Evolutionary conservation across 2,797 vertebrate species (phyloP).

Genomic region (Myioborus miniatus): DNA sequence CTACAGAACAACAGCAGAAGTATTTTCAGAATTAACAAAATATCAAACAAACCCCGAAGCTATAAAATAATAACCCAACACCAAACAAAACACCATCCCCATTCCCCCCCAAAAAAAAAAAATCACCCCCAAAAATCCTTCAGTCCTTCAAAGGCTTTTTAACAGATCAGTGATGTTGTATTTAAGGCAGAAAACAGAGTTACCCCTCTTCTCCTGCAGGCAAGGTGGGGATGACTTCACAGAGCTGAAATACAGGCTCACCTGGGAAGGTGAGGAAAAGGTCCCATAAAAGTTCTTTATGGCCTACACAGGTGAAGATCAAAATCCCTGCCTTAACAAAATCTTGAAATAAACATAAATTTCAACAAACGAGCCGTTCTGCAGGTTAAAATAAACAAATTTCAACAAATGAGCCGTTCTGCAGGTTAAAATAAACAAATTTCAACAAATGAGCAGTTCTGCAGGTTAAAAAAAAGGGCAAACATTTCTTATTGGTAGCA

Average conservation of each 20-base stretch:
- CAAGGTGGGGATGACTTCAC: not conserved
- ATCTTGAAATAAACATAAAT: not conserved
- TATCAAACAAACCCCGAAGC: not conserved
- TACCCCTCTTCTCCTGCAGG: not conserved
- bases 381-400: not conserved
- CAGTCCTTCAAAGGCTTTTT: not conserved
- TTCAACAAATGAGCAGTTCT: not conserved
- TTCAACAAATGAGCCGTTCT: not conserved
- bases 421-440: not conserved
- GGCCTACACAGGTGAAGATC: not conserved
- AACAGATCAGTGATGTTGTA: not conserved
- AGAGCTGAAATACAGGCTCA: not conserved
- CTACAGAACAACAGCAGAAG: not conserved
- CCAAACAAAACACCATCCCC: not conserved
- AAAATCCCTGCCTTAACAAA: not conserved
- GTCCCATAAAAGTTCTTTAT: not conserved
- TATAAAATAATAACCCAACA: not conserved
- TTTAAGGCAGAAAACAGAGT: not conserved
- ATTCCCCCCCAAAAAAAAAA: too few species aligned
- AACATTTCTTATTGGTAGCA: not conserved
- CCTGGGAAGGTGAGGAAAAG: not conserved
- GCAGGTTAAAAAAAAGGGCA: not conserved
- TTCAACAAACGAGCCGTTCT: not conserved
- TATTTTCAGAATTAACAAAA: not conserved
- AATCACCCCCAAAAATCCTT: rapidly evolving